Evolutionary conservation across 2,888 invertebrate species (phyloP), one percentile per base, ranked within the genome.

Genomic region (Hirudinaria manillensis): DNA sequence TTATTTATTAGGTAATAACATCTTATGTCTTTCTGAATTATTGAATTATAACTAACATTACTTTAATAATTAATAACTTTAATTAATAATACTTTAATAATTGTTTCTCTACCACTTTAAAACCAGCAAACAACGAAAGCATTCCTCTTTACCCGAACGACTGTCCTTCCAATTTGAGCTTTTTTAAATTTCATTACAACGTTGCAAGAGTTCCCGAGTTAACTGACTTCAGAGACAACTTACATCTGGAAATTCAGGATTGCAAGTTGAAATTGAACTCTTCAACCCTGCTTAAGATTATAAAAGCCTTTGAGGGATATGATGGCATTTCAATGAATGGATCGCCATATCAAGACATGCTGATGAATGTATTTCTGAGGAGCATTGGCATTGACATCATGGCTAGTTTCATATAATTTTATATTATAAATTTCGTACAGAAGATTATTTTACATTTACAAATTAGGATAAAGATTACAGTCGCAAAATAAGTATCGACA

Each of bases 401-500:
- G 61, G 61, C n/a, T 61, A 19, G 61, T 61, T n/a, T 13, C 19
- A 6, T 7, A 27, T 61, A 4, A 10, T n/a, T 53, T 21, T 21
- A 21, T 53, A 16, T 13, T 13, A 53, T 53, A 13, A 53, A 53
- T 53, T 53, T n/a, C n/a, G n/a, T n/a, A n/a, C n/a, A n/a, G n/a
- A n/a, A n/a, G n/a, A n/a, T n/a, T n/a, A n/a, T n/a, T n/a, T 45
- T 45, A 10, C 10, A 45, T 45, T 45, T 45, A 6, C 16, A 7
- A 45, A 45, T 29, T 61, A 61, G 61, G 61, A 61, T 29, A 61
- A 61, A 61, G 24, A 24, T 61, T 24, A 1, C 24, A 61, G 13
- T 61, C 61, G n/a, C n/a, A 16, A 19, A 29, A 61, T 61, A 61
- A 61, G 24, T n/a, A 89, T 94, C 53, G 89, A 90, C 0, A 89